Evolutionary conservation across 1,140 invertebrate genomes (phyloP), one percentile per base, ranked within the genome.

Genomic region (Cotesia chilonis): DNA sequence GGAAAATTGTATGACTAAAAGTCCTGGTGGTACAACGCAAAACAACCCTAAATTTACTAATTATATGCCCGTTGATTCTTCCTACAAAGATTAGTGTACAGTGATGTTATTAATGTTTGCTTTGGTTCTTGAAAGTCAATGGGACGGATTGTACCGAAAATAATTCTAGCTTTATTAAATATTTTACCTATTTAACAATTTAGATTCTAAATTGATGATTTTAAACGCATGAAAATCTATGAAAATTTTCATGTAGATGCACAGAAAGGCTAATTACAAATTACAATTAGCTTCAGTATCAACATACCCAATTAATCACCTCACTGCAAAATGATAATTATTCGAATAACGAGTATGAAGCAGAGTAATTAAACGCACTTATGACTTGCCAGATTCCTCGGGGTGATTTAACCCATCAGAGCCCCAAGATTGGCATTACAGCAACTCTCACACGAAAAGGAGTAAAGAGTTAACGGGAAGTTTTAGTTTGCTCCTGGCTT

Each of bases 401-500:
- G 36, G 35, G 60, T 52, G 64, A 47, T 66, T 41, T 14, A 51
- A 10, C 41, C 10, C 41, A 47, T 47, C 41, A 66, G 64, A 20
- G 47, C 14, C 9, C 47, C 47, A 52, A 47, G 64, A n/a, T 66
- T 66, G 38, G 60, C 60, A 63, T 9, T 35, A 63, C 36, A 66
- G 64, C 36, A 20, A 14, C 20, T n/a, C 9, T 51, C 57, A 38
- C 38, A 74, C 36, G 41, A 14, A 55, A 47, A n/a, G 64, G 60
- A 51, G 54, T 41, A 61, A 67, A 10, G 54, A 67, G 59, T 76
- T 47, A 72, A 28, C 28, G 28, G 2, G 28, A 28, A 71, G 76
- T 52, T 70, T 67, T 78, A 80, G 68, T 77, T 77, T 72, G 77
- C 73, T 78, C 74, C 68, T 35, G 28, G 73, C 78, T 73, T 76